phyloP scores from a whole-genome alignment of 1,140 invertebrate genomes.

The Cyclargus thomasi region DNA sequence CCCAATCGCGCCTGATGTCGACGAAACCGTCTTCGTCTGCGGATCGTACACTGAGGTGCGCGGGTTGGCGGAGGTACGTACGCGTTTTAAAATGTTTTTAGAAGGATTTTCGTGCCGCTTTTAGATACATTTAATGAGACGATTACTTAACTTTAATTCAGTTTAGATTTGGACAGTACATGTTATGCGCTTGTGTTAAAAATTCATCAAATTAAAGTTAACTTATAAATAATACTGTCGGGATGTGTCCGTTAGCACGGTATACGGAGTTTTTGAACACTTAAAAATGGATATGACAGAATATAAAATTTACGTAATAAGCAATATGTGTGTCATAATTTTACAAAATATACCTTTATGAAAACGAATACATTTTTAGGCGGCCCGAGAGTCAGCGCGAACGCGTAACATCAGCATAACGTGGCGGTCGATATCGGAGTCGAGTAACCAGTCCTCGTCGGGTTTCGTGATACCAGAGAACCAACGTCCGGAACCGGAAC shows the following conservation, averaged over 20 bases:
- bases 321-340: conserved; percentile 10
- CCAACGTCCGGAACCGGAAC: conserved; percentile 25
- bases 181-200: no score
- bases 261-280: no score
- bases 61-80: conserved; percentile 44
- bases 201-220: no score
- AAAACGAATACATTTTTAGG: conserved; percentile 30
- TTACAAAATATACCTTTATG: neutral
- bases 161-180: no score
- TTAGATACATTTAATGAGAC: no score
- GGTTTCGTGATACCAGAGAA: conserved; percentile 60
- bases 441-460: conserved; percentile 65
- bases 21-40: conserved; percentile 40
- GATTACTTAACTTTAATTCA: no score
- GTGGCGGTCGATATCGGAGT: conserved; percentile 66
- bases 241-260: no score
- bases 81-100: no score
- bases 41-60: conserved; percentile 47
- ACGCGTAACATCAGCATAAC: conserved; percentile 62
- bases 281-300: no score
- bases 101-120: no score
- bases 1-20: neutral
- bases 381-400: conserved; percentile 40
- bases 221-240: no score
- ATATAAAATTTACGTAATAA: no score